These are phyloP conservation scores for Tarsius wallacei DNA, from an alignment of 2,797 vertebrate species.

Conservation along the genomic window DNA sequence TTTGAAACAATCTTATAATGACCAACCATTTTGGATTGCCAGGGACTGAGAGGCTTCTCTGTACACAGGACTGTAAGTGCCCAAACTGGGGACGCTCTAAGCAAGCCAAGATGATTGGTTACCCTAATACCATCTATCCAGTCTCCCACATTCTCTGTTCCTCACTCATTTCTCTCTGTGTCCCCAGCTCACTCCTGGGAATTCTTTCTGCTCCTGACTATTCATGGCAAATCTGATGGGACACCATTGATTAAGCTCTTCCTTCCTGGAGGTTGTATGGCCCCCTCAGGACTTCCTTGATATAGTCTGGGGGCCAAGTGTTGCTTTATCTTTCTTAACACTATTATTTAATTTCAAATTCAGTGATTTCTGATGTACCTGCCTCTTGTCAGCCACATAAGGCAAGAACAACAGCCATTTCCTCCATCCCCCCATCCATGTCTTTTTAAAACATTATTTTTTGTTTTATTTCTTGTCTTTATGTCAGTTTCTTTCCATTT, in stretches of 20 bases:
- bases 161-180: accelerated
- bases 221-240: not conserved
- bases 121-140: too few relatives aligned
- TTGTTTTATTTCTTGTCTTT: not conserved
- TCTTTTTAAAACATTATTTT: not conserved
- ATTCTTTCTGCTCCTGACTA: not conserved
- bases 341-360: not conserved
- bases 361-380: not conserved
- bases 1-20: not conserved
- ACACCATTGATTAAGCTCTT: accelerated
- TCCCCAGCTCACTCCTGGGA: not conserved
- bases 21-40: not conserved
- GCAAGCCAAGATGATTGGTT: not conserved
- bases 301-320: not conserved
- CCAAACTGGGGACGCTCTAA: not conserved
- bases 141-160: not conserved
- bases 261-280: accelerated
- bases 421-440: not conserved
- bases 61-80: not conserved
- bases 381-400: not conserved
- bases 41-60: too few relatives aligned
- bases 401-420: not conserved
- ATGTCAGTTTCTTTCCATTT: not conserved
- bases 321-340: not conserved
- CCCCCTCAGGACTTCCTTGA: not conserved